Evolutionary conservation across 2,113 vertebrate species (phyloP).

Genomic region (Sphyrna mokarran): DNA sequence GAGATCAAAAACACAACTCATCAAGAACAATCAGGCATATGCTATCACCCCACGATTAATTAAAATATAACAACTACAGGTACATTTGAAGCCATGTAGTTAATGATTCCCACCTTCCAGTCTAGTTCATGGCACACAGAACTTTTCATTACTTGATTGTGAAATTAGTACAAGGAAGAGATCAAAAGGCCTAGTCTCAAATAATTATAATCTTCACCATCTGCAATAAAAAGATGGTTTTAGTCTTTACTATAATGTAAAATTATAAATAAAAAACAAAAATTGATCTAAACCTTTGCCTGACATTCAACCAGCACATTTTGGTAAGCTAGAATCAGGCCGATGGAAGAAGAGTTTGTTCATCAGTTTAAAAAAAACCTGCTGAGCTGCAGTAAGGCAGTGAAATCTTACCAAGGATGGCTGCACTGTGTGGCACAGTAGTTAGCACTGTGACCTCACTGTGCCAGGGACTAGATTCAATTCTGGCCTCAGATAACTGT

Average conservation of each 20-base stretch:
- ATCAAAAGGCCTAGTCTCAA: background rate
- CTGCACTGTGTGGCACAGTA: too few relatives aligned
- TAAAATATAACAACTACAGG: background rate
- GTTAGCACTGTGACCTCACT: too few relatives aligned
- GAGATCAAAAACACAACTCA: background rate
- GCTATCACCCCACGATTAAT: background rate
- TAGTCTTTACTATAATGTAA: background rate
- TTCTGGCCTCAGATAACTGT: too few relatives aligned
- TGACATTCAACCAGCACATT: too few relatives aligned
- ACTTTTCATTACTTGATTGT: background rate
- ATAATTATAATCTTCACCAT: background rate
- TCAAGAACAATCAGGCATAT: background rate
- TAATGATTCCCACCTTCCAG: background rate
- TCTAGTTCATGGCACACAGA: background rate
- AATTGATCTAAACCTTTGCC: background rate
- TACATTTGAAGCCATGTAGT: background rate
- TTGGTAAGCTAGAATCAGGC: too few relatives aligned
- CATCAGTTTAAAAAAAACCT: too few relatives aligned
- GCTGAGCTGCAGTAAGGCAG: too few relatives aligned
- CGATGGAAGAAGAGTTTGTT: too few relatives aligned
- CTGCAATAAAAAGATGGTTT: background rate
- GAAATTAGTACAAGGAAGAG: background rate
- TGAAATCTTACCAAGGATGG: too few relatives aligned
- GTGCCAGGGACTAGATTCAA: too few relatives aligned
- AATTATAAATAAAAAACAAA: background rate